Evolutionary conservation across 1,140 invertebrate species (phyloP).

Genomic region (Orussus abietinus): DNA sequence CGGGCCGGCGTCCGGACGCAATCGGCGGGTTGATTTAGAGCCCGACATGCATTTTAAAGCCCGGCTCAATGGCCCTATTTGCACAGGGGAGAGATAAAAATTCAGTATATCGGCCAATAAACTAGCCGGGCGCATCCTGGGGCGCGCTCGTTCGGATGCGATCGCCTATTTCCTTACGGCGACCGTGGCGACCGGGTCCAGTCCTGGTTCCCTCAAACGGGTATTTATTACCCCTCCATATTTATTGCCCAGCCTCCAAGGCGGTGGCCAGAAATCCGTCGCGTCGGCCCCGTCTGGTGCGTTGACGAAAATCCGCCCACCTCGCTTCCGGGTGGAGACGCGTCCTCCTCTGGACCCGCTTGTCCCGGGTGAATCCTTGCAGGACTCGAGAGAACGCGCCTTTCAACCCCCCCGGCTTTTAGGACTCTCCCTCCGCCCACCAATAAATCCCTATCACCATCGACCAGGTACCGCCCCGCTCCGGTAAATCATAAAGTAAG

Average conservation of each 20-base stretch:
- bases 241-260: too few species aligned
- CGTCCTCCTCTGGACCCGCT: too few species aligned
- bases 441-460: conserved; percentile 48
- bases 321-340: too few species aligned
- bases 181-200: too few species aligned
- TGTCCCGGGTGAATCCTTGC: conserved; percentile 9
- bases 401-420: conserved; percentile 29
- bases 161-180: conserved; percentile 25
- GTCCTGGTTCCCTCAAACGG: too few species aligned
- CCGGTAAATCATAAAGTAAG: conserved; percentile 49
- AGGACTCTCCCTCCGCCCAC: conserved; percentile 33
- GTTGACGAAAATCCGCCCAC: too few species aligned
- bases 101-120: conserved; percentile 39
- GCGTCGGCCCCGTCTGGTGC: too few species aligned
- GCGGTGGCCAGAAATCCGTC: too few species aligned
- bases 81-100: conserved; percentile 40
- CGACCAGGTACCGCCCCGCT: conserved; percentile 36
- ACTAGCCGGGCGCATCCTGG: conserved; percentile 14
- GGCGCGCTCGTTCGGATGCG: too few species aligned
- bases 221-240: too few species aligned
- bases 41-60: conserved; percentile 41
- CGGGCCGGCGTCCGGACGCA: conserved; percentile 16
- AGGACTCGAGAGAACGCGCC: conserved; percentile 15
- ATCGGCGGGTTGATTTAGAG: conserved; percentile 41
- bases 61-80: conserved; percentile 27